Evolutionary conservation across 2,113 vertebrate genomes (phyloP), one percentile per base, ranked within the genome.

Genomic region (Numida meleagris): DNA sequence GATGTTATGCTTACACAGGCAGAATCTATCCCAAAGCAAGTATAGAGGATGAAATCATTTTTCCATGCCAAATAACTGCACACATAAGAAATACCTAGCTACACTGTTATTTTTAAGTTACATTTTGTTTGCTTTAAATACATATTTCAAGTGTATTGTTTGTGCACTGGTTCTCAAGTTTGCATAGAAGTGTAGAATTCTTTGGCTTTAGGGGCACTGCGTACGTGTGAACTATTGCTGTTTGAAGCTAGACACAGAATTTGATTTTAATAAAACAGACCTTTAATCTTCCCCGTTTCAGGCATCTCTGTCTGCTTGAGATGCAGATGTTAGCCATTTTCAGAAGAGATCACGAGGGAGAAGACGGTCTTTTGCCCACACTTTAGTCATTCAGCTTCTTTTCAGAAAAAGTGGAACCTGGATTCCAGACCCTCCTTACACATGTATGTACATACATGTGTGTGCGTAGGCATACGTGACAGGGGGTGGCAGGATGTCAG

Each of bases 391-490:
- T 77, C 2, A 1, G 59, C 14, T 65, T 82, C 48, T 21, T 51
- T 53, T 79, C 24, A 73, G 61, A 62, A 65, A 62, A 91, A 7
- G 31, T 43, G 34, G 34, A 42, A 43, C 34, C 25, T 82, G 58
- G 31, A 36, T 86, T 82, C 33, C 76, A 66, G 34, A 38, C 21
- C 25, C 14, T 73, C 63, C 48, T 83, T 17, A 80, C 38, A 58
- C 10, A 4, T 15, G 21, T 63, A 51, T 18, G 43, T 31, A 29
- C 16, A 10, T 14, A 18, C 21, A 12, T 23, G 14, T 6, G 19
- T 75, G 20, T 50, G 9, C 20, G 2, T 10, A 43, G 7, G 21
- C 1, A 9, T 50, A 29, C 1, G 0, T 23, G 45, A 45, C 6
- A 1, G 21, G 23, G 38, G 15, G 13, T 23, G 27, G 23, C 21